phyloP scores from a whole-genome alignment of 2,888 invertebrate species.

The Phasia obesa region DNA sequence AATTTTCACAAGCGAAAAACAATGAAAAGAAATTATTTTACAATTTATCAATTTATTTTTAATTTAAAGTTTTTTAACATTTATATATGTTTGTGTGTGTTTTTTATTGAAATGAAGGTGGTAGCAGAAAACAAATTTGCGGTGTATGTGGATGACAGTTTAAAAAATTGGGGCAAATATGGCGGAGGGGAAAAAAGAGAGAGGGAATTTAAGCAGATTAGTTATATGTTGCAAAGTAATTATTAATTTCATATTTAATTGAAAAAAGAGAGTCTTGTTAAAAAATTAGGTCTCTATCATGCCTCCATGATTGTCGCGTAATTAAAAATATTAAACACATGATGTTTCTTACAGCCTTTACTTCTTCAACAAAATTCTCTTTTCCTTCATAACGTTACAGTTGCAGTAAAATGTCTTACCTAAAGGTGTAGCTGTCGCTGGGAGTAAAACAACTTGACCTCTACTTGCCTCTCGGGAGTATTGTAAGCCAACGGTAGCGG shows the following conservation, averaged over 20 bases:
- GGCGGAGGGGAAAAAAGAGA: slow-evolving; percentile 82
- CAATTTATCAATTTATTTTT: slow-evolving; percentile 48
- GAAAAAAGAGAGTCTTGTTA: background rate
- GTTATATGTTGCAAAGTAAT: slow-evolving; percentile 72
- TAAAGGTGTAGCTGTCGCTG: slow-evolving; percentile 85
- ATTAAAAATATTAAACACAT: background rate
- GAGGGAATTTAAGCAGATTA: slow-evolving; percentile 87
- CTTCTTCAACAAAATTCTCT: slow-evolving; percentile 8
- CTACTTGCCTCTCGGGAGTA: slow-evolving; percentile 93
- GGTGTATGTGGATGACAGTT: slow-evolving; percentile 75
- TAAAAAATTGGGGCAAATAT: slow-evolving; percentile 71
- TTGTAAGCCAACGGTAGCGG: slow-evolving; percentile 91
- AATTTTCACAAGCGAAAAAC: slow-evolving; percentile 56
- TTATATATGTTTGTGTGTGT: slow-evolving; percentile 9
- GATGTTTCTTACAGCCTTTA: background rate
- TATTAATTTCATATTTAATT: slow-evolving; percentile 20
- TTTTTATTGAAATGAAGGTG: slow-evolving; percentile 53
- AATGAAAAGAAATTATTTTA: slow-evolving; percentile 45
- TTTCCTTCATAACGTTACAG: background rate
- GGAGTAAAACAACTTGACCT: slow-evolving; percentile 91
- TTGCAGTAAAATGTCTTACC: slow-evolving; percentile 80
- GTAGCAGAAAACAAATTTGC: slow-evolving; percentile 43
- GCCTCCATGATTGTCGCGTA: background rate
- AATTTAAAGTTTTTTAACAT: slow-evolving; percentile 29
- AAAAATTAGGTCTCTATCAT: too few relatives aligned